Evolutionary conservation across 2,888 invertebrate genomes (phyloP), one percentile per base, ranked within the genome.

Genomic region (Drosophila koepferae): DNA sequence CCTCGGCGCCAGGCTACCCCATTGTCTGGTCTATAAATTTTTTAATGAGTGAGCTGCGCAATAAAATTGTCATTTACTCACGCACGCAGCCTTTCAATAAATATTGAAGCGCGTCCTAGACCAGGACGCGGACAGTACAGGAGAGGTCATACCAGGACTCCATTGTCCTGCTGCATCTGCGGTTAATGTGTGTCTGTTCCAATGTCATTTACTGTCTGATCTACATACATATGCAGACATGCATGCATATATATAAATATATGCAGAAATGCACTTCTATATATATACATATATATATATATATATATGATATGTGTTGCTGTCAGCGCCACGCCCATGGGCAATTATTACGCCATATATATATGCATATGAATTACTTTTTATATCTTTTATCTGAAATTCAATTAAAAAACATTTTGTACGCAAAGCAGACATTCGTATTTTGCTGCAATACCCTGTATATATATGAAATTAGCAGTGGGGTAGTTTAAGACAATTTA

Each of bases 181-280:
- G 70, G 70, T 83, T 80, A 80, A 80, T 83, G 80, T 66, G 60
- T 46, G 46, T 23, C 59, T 59, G 75, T 66, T 43, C 65, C 44
- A 56, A 53, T 82, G 82, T 76, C 80, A 76, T 82, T 80, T 72
- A 80, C 68, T 72, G 65, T 66, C 56, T 23, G 31, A 54, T 62
- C 23, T 23, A 20, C 4, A 34, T 20, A 7, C 31, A n/a, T 1
- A 31, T 49, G 16, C 23, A 8, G 16, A 23, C 7, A 28, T 4
- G 4, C 4, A 28, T 14, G 40, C 12, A 18, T 16, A 9, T 4
- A 43, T 16, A 31, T 4, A n/a, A 16, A 23, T 28, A 23, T n/a
- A 10, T 18, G 12, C 3, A 28, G 4, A 4, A 9, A 20, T 43
- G 7, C 7, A n/a, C 0, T 18, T 40, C 5, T 16, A 18, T 20